Evolutionary conservation across 2,888 invertebrate species (phyloP).

Genomic region (Ctena decussata): DNA sequence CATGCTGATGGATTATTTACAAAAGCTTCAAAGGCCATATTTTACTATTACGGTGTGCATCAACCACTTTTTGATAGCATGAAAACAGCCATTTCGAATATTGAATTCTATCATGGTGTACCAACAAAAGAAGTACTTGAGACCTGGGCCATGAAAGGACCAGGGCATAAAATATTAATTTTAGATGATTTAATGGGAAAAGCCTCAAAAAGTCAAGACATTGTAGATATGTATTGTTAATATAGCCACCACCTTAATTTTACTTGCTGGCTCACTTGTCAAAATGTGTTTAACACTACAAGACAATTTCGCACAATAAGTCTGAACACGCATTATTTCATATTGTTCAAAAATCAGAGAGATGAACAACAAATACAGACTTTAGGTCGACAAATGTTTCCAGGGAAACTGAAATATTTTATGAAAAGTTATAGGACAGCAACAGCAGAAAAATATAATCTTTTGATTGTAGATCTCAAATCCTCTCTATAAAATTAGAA

Average conservation of each 20-base stretch:
- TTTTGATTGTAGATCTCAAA: slow-evolving; percentile 40
- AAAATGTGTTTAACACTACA: neutral
- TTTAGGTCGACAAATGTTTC: slow-evolving; percentile 56
- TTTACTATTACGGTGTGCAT: slow-evolving; percentile 3
- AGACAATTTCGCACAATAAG: neutral
- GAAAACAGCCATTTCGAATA: slow-evolving; percentile 1
- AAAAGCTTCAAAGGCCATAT: neutral
- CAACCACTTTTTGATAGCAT: slow-evolving; percentile 1
- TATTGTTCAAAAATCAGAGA: neutral
- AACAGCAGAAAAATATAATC: slow-evolving; percentile 18
- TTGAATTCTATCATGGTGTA: neutral
- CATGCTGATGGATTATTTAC: slow-evolving; percentile 6
- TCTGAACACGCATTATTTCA: slow-evolving; percentile 10
- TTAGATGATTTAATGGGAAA: slow-evolving; percentile 6
- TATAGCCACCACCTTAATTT: slow-evolving; percentile 18
- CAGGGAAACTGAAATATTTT: slow-evolving; percentile 43
- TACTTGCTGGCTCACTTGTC: neutral
- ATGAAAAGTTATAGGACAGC: slow-evolving; percentile 49
- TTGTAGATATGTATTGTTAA: slow-evolving; percentile 19
- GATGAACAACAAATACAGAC: neutral
- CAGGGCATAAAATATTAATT: neutral
- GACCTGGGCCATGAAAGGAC: neutral
- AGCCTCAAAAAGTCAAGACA: neutral
- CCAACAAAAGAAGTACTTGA: neutral
- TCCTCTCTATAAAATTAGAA: neutral